Percentiles rank a stretch among this genome's conserved stretches.
Conservation (phyloP, 2,888 invertebrate species). For the Linnaemya tessellans region DNA sequence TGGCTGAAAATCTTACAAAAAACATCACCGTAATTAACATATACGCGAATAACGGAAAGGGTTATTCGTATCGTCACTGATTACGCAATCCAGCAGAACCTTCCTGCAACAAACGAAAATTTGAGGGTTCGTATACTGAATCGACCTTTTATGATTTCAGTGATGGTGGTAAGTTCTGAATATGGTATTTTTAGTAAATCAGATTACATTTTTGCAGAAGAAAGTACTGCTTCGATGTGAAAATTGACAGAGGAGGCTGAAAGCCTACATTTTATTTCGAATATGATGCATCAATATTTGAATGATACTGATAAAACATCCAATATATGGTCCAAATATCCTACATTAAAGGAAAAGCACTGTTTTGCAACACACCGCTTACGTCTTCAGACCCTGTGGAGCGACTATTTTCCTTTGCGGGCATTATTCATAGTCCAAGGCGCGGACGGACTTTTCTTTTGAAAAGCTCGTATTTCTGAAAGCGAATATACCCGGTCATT, state of each 20-base stretch:
- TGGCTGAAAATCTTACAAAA: conserved; percentile 63
- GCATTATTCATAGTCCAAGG: conserved; percentile 36
- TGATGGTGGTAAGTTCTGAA: conserved; percentile 56
- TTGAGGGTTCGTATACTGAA: conserved; percentile 63
- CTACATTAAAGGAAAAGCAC: background rate
- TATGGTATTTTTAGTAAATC: conserved; percentile 63
- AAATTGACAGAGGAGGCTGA: conserved; percentile 45
- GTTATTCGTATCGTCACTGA: conserved; percentile 43
- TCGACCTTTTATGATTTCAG: conserved; percentile 61
- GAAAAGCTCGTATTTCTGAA: conserved; percentile 23
- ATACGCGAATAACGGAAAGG: conserved; percentile 63
- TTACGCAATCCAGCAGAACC: conserved; percentile 64
- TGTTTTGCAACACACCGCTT: background rate
- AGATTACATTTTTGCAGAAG: conserved; percentile 51
- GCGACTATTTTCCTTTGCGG: conserved; percentile 18
- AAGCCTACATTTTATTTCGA: conserved; percentile 19
- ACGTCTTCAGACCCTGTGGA: background rate
- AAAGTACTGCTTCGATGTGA: conserved; percentile 55
- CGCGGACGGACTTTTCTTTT: conserved; percentile 17
- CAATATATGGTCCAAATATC: conserved; percentile 1
- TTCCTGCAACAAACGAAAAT: conserved; percentile 63
- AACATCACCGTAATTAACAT: conserved; percentile 61
- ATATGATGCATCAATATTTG: conserved; percentile 22
- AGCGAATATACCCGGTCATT: conserved; percentile 14
- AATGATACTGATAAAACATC: conserved; percentile 17